Evolutionary conservation across 2,888 invertebrate genomes (phyloP).

Genomic region (Drosophila rellima): DNA sequence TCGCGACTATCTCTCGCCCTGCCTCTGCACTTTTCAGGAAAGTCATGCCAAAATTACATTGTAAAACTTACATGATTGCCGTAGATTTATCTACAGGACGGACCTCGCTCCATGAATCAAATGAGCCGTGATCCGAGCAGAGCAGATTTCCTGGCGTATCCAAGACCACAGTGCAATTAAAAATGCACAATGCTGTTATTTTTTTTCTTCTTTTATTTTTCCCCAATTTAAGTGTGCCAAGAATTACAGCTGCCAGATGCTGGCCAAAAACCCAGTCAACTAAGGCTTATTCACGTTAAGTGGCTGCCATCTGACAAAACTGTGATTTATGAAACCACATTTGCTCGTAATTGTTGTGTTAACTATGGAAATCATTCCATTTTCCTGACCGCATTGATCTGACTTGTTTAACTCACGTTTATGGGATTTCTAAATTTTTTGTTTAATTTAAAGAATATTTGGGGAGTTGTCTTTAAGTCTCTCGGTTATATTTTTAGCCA

Average conservation of each 20-base stretch:
- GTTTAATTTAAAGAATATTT: no score
- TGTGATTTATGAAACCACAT: slow-evolving; percentile 54
- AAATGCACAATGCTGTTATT: slow-evolving; percentile 43
- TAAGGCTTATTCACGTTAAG: slow-evolving; percentile 10
- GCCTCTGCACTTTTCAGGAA: slow-evolving; percentile 18
- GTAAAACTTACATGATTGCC: slow-evolving; percentile 70
- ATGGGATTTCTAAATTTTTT: not conserved
- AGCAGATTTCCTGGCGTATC: not conserved
- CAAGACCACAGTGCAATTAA: slow-evolving; percentile 38
- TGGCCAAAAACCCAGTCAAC: not conserved
- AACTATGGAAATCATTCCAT: slow-evolving; percentile 23
- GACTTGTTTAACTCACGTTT: not conserved
- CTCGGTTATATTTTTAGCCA: not conserved
- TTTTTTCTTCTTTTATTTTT: not conserved
- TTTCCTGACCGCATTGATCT: not conserved
- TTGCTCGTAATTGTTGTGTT: slow-evolving; percentile 19
- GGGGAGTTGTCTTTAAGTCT: no score
- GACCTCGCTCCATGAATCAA: slow-evolving; percentile 53
- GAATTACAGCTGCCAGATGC: not conserved
- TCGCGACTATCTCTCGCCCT: not conserved
- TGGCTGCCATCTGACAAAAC: slow-evolving; percentile 50
- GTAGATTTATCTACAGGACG: slow-evolving; percentile 68
- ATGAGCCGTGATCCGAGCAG: slow-evolving; percentile 3
- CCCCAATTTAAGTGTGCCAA: slow-evolving; percentile 8
- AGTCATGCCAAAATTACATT: slow-evolving; percentile 61